Percentiles rank a stretch among this genome's conserved stretches.
These are phyloP conservation scores for Sanderia malayensis DNA, from an alignment of 30 jellyfish, hydroid and myxozoan genomes.

Conservation along the genomic window DNA sequence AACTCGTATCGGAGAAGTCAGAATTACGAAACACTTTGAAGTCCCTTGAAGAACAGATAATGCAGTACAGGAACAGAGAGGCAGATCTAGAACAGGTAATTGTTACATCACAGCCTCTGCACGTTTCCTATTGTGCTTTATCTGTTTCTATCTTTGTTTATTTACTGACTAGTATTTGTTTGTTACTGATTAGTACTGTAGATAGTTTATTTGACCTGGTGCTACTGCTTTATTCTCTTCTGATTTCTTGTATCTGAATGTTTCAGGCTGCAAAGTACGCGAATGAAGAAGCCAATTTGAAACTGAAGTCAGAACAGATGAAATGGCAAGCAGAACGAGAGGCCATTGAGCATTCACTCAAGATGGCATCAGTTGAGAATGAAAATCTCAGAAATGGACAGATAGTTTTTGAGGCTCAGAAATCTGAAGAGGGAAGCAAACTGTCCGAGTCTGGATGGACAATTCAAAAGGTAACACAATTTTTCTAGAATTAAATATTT, in stretches of 20 bases:
- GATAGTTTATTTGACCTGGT: no score
- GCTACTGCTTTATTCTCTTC: no score
- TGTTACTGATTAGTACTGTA: no score
- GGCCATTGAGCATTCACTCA: constrained; percentile 38
- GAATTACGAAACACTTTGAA: constrained; percentile 58
- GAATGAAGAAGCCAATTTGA: constrained; percentile 31
- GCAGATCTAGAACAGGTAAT: constrained; percentile 48
- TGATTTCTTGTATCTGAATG: no score
- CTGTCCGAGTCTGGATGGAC: constrained; percentile 85
- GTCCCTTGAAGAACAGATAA: constrained; percentile 59
- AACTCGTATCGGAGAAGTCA: constrained; percentile 57
- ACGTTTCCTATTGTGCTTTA: no score
- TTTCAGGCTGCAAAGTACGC: constrained; percentile 19
- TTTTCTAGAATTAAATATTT: no score
- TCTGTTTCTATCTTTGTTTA: no score
- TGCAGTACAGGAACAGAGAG: constrained; percentile 63
- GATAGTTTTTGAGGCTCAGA: constrained; percentile 10
- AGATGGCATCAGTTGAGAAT: constrained; percentile 36
- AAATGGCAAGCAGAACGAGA: constrained; percentile 56
- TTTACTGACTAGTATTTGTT: no score
- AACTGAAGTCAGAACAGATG: constrained; percentile 45
- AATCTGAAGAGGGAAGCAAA: constrained; percentile 22
- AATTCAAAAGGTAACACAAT: constrained; percentile 75
- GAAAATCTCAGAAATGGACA: constrained; percentile 35
- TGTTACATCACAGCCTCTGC: no score